Evolutionary conservation across 2,113 vertebrate genomes (phyloP).

Genomic region (Macquaria ambigua): DNA sequence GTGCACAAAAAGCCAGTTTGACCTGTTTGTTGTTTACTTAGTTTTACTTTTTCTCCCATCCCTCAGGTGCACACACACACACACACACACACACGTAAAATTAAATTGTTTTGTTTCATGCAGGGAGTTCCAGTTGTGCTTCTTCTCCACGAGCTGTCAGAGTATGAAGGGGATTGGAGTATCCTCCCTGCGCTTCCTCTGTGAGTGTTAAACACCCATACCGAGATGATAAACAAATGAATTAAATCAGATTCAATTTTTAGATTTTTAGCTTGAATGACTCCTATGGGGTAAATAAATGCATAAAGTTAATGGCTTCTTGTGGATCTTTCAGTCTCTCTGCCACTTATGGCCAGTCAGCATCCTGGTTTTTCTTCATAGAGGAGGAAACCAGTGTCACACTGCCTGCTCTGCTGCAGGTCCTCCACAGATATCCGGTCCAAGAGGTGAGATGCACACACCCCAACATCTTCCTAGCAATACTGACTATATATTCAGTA

Average conservation of each 20-base stretch:
- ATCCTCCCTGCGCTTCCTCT: slow-evolving; percentile 87
- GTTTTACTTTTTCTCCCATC: neutral
- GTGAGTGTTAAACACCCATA: slow-evolving; percentile 78
- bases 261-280: neutral
- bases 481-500: too few species aligned
- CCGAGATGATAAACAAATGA: neutral
- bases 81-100: slow-evolving; percentile 2
- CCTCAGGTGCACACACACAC: neutral
- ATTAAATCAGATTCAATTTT: neutral
- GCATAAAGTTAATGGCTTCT: neutral
- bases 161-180: slow-evolving; percentile 90
- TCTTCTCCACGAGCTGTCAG: slow-evolving; percentile 88
- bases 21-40: neutral
- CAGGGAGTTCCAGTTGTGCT: slow-evolving; percentile 87
- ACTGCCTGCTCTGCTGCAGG: slow-evolving; percentile 84
- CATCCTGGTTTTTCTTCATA: slow-evolving; percentile 93
- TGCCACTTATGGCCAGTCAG: slow-evolving; percentile 83
- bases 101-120: slow-evolving; percentile 35
- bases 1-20: neutral
- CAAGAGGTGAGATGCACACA: slow-evolving; percentile 82
- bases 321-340: slow-evolving; percentile 84
- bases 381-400: slow-evolving; percentile 91
- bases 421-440: slow-evolving; percentile 84
- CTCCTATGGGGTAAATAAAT: neutral
- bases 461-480: neutral